Base-by-base conservation (phyloP, 2,797 vertebrate genomes). In the Loris lydekkerianus region DNA sequence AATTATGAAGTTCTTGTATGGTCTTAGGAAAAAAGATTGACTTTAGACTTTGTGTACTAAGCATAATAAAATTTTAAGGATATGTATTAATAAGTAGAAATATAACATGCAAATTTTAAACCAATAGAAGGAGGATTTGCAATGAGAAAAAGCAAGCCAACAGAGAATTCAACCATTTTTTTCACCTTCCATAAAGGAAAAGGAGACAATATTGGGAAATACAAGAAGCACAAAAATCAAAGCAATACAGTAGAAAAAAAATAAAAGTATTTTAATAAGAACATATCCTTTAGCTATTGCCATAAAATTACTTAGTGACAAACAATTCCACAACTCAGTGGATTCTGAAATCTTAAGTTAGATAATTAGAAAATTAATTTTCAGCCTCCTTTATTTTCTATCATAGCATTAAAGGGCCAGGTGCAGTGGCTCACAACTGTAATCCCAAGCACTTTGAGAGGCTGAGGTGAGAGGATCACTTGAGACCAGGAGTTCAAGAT, bases 271-370 rank as follows among this genome's bases (percentile, higher is more conserved):
- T 58, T 89, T 40, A 31, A 13, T 43, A 93, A 84, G 83, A 72
- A 75, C 2, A 2, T 46, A 61, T n/a, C 17, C 69, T 86, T 63
- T 69, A 65, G 34, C 9, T 90, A 53, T 58, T 67, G 10, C 9
- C 27, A 60, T 76, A 60, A 53, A 96, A 86, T 77, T 86, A 23
- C 73, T 88, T 76, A 81, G 31, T 72, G 83, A 69, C 18, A 83
- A 84, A 53, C 53, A 29, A 43, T 83, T 78, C 49, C 5, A 29
- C 20, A 72, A 29, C 29, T 65, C 86, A 77, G 7, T 37, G 76
- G 23, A 40, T 92, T 78, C 10, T 95, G 82, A 88, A 67, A 85
- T 82, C 20, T 88, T 40, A 82, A 94, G 21, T 37, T 87, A 67
- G 77, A 61, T 58, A 75, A 94, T 60, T 37, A 96, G 11, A 6